phyloP scores from a whole-genome alignment of 2,797 vertebrate species.

The Pangasius macronema region DNA sequence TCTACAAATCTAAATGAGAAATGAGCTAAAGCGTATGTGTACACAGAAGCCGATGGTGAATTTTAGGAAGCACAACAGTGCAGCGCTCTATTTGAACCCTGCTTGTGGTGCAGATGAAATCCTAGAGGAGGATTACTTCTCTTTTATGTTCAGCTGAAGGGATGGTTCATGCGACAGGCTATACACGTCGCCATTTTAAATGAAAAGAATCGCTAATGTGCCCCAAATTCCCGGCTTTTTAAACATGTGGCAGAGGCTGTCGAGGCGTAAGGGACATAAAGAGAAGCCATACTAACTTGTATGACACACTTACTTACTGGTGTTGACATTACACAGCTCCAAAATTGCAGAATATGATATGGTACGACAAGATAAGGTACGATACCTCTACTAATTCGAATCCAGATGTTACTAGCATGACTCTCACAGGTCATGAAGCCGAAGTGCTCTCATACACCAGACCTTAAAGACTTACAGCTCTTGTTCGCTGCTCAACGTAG shows the following conservation, averaged over 20 bases:
- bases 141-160: slow-evolving; percentile 53
- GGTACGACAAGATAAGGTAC: not conserved
- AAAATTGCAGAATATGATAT: not conserved
- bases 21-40: not conserved
- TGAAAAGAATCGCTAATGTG: slow-evolving; percentile 57
- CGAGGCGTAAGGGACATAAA: slow-evolving; percentile 15
- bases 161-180: slow-evolving; percentile 49
- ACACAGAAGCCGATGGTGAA: not conserved
- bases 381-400: not conserved
- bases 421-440: not conserved
- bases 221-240: slow-evolving; percentile 46
- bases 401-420: not conserved
- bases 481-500: not conserved
- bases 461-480: not conserved
- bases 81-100: slow-evolving; percentile 38
- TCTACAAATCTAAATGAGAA: slow-evolving; percentile 44
- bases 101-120: slow-evolving; percentile 47
- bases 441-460: not conserved
- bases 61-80: slow-evolving; percentile 14
- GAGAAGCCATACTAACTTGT: slow-evolving; percentile 35
- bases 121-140: slow-evolving; percentile 48
- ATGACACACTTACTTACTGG: slow-evolving; percentile 2
- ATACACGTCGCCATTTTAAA: slow-evolving; percentile 50
- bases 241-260: slow-evolving; percentile 38
- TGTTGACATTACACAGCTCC: not conserved